Evolutionary conservation across 2,888 invertebrate species (phyloP).

Genomic region (Teinopalpus imperialis): DNA sequence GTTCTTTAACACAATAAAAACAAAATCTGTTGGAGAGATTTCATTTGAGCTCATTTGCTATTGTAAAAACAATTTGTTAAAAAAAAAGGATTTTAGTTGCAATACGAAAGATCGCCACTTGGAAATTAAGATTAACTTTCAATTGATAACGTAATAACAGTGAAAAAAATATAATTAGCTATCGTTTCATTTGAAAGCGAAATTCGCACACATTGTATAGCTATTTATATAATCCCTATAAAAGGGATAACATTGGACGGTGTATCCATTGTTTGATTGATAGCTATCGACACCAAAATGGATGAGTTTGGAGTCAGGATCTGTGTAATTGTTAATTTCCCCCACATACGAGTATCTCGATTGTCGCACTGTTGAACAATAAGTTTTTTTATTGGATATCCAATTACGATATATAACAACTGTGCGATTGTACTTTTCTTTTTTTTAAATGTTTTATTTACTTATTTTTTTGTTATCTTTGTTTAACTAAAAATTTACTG

Average conservation of each 20-base stretch:
- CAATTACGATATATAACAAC: slow-evolving; percentile 12
- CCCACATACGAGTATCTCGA: background rate
- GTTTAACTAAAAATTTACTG: no score
- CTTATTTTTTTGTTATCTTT: background rate
- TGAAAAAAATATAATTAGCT: background rate
- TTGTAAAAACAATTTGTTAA: no score
- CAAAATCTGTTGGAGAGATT: no score
- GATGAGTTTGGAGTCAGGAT: slow-evolving; percentile 3
- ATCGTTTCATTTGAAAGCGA: background rate
- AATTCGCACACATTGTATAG: background rate
- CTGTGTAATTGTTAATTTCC: slow-evolving; percentile 7
- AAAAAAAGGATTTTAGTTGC: no score
- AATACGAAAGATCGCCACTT: no score
- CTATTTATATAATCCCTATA: background rate
- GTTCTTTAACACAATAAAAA: no score
- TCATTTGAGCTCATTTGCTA: no score
- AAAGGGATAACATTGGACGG: background rate
- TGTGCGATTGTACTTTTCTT: background rate
- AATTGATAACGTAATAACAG: no score
- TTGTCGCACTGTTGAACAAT: background rate
- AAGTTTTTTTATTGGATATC: slow-evolving; percentile 7
- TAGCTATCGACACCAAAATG: slow-evolving; percentile 6
- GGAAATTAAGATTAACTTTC: no score
- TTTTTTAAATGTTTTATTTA: background rate
- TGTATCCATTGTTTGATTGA: background rate